Conservation (phyloP, 2,797 vertebrate species). For the Artibeus lituratus region DNA sequence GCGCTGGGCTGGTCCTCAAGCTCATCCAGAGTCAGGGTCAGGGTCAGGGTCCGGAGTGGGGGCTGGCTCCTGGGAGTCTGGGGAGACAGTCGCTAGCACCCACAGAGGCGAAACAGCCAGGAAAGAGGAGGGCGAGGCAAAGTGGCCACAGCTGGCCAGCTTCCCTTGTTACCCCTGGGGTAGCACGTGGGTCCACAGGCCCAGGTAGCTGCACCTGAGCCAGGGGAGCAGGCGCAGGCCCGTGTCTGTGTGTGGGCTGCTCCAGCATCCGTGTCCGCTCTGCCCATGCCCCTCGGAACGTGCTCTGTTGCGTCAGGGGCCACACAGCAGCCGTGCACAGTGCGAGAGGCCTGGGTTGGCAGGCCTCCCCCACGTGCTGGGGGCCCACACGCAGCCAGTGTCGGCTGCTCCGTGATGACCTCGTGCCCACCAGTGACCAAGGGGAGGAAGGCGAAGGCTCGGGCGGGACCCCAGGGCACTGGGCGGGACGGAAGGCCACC, state of each 20-base stretch:
- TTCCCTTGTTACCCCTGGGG: not conserved
- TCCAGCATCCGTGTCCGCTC: not conserved
- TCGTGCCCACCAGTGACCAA: rapidly evolving
- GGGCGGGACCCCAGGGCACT: rapidly evolving
- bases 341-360: not conserved
- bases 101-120: not conserved
- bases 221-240: rapidly evolving
- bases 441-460: not conserved
- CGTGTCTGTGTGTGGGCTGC: rapidly evolving
- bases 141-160: not conserved
- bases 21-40: not conserved
- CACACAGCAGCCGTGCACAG: rapidly evolving
- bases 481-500: not conserved
- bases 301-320: rapidly evolving
- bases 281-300: too few species aligned
- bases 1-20: not conserved
- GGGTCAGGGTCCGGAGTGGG: not conserved
- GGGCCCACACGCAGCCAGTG: rapidly evolving
- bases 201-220: not conserved
- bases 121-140: too few species aligned
- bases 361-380: not conserved
- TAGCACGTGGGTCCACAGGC: rapidly evolving
- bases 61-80: not conserved
- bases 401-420: rapidly evolving
- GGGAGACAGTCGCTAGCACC: not conserved